Percentiles rank a stretch among this genome's conserved stretches.
Conservation (phyloP, 2,797 vertebrate genomes). For the Melanotaenia nigrans region DNA sequence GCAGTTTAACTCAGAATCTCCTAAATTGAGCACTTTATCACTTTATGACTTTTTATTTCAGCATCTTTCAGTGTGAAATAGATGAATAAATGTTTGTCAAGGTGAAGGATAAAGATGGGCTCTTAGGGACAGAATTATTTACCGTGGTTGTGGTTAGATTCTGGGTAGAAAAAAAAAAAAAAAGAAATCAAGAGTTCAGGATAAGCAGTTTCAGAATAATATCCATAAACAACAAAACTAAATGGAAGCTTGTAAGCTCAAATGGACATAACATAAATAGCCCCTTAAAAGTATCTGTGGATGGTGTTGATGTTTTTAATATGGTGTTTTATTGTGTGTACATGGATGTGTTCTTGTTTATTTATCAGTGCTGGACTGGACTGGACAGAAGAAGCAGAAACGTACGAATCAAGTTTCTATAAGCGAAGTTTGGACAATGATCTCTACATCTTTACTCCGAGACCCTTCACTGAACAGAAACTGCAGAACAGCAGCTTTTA, state of each 20-base stretch:
- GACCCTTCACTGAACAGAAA: conserved; percentile 61
- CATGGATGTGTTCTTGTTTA: conserved; percentile 15
- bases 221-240: background rate
- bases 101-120: background rate
- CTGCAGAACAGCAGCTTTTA: background rate
- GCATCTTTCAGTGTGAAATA: background rate
- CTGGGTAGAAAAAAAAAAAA: too few relatives aligned
- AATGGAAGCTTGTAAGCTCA: background rate
- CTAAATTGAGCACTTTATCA: background rate
- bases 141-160: too few relatives aligned
- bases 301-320: background rate
- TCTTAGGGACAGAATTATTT: too few relatives aligned
- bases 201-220: background rate
- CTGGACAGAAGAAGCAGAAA: conserved; percentile 92
- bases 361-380: conserved; percentile 88
- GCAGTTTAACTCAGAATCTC: background rate
- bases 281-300: background rate
- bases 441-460: conserved; percentile 94
- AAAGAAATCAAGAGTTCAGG: too few relatives aligned
- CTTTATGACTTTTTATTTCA: background rate
- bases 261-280: background rate
- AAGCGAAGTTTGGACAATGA: conserved; percentile 95
- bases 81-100: background rate
- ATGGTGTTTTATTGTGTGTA: background rate
- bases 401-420: conserved; percentile 95